These are phyloP conservation scores for Ennomos quercinarius DNA, from an alignment of 2,888 invertebrate species.

Conservation along the genomic window DNA sequence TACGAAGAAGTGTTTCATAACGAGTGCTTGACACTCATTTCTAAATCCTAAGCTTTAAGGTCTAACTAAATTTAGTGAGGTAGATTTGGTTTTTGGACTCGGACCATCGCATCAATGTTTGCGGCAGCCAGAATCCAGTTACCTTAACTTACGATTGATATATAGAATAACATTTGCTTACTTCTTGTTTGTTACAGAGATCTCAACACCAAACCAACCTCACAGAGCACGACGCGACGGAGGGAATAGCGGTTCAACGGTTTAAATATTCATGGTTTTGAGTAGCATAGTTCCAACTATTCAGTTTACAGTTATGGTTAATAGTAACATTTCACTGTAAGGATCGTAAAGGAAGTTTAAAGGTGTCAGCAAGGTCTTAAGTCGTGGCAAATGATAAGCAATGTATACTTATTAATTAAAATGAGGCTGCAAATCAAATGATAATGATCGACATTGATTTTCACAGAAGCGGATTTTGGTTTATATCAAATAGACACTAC, in stretches of 20 bases:
- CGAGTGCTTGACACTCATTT: conserved; percentile 28
- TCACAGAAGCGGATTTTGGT: neutral
- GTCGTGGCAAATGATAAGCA: conserved; percentile 12
- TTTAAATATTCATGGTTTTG: conserved; percentile 6
- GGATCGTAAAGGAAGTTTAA: conserved; percentile 15
- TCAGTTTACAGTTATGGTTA: neutral
- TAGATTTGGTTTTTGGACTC: conserved; percentile 28
- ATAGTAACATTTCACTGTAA: conserved; percentile 20
- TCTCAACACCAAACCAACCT: conserved; percentile 20
- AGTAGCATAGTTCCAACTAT: neutral
- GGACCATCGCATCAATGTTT: conserved; percentile 15
- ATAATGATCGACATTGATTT: neutral
- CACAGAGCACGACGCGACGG: conserved; percentile 19
- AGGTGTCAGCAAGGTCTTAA: conserved; percentile 3
- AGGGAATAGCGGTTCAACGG: conserved; percentile 13
- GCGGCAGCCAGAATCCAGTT: conserved; percentile 13
- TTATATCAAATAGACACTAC: neutral
- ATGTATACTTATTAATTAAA: neutral
- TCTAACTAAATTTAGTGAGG: conserved; percentile 32
- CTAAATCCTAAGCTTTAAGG: conserved; percentile 25
- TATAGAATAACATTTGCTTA: conserved; percentile 34
- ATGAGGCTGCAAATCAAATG: conserved; percentile 3
- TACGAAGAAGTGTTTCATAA: conserved; percentile 28
- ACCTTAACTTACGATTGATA: conserved; percentile 35
- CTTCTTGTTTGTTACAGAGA: conserved; percentile 30